Evolutionary conservation across 2,888 invertebrate species (phyloP), one percentile per base, ranked within the genome.

Genomic region (Caenorhabditis sp.): DNA sequence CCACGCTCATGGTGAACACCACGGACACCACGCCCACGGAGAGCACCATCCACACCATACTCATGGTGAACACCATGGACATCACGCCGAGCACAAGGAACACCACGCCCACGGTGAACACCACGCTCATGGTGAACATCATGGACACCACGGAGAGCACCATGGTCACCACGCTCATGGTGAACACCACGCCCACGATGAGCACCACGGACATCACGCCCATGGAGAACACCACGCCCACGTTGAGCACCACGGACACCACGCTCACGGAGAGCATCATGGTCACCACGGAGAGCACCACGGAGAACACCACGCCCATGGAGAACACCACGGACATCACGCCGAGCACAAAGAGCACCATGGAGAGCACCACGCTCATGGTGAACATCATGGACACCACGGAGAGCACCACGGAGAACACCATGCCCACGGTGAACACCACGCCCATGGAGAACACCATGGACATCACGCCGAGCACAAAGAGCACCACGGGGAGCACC

Each of bases 141-240:
- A 70, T 31, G 59, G 59, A 21, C 60, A 17, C 14, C 63, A 63
- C 25, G 25, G 43, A 60, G 56, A 36, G 38, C 63, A 60, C 21
- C 69, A 70, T 36, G 69, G 59, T 36, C 57, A 60, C n/a, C n/a
- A n/a, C n/a, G n/a, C n/a, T 56, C 67, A 68, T 36, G 43, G 36
- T 53, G 26, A 26, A 3, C 65, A 65, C 25, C 63, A 63, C 63
- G 63, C 56, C 14, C 68, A 68, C n/a, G 63, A n/a, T 26, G 61
- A 65, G 20, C 60, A 69, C 58, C 61, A 67, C 23, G 63, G 59
- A 14, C 61, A 62, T 31, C 38, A 31, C 4, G 23, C 25, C 26
- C 50, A 53, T n/a, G 59, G 63, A n/a, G n/a, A n/a, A 27, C 64
- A 63, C 27, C 64, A 50, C 64, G 56, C 43, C 14, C 70, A 61